These are phyloP conservation scores for Hoplostethus atlanticus DNA, from an alignment of 2,797 vertebrate species.

Conservation along the genomic window DNA sequence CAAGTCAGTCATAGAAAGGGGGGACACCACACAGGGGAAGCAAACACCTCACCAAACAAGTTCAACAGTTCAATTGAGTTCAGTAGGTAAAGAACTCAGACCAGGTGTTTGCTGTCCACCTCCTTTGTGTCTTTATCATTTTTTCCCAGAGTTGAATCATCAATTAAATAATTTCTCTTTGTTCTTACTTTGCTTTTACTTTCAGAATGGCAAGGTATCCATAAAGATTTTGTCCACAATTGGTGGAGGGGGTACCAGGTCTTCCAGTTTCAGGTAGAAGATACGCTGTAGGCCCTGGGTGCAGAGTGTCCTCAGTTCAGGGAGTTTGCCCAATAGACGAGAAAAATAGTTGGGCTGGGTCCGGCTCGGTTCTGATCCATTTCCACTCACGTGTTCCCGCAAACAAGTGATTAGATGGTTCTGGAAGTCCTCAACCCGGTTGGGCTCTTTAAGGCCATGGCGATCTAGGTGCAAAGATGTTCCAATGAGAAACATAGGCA, in stretches of 20 bases:
- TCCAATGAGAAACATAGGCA: slow-evolving; percentile 23
- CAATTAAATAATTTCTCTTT: slow-evolving; percentile 10
- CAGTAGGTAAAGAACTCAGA: slow-evolving; percentile 24
- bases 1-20: slow-evolving; percentile 80
- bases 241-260: slow-evolving; percentile 94
- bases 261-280: slow-evolving; percentile 97
- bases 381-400: slow-evolving; percentile 90
- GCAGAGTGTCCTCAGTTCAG: slow-evolving; percentile 94
- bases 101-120: slow-evolving; percentile 17
- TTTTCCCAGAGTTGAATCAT: not conserved
- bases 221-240: slow-evolving; percentile 98
- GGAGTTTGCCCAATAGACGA: slow-evolving; percentile 94
- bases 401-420: slow-evolving; percentile 92
- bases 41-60: slow-evolving; percentile 83
- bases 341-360: slow-evolving; percentile 91
- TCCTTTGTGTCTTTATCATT: slow-evolving; percentile 10
- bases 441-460: slow-evolving; percentile 94
- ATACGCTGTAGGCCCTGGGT: slow-evolving; percentile 97
- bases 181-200: slow-evolving; percentile 16
- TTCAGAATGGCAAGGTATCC: slow-evolving; percentile 96
- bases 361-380: slow-evolving; percentile 78
- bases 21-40: slow-evolving; percentile 59
- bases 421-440: slow-evolving; percentile 95
- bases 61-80: slow-evolving; percentile 79
- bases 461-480: slow-evolving; percentile 84